A percentile compares a stretch with the other conserved stretches of the same genome.
phyloP scores from a whole-genome alignment of 2,113 vertebrate species.

The Arenaria interpres region DNA sequence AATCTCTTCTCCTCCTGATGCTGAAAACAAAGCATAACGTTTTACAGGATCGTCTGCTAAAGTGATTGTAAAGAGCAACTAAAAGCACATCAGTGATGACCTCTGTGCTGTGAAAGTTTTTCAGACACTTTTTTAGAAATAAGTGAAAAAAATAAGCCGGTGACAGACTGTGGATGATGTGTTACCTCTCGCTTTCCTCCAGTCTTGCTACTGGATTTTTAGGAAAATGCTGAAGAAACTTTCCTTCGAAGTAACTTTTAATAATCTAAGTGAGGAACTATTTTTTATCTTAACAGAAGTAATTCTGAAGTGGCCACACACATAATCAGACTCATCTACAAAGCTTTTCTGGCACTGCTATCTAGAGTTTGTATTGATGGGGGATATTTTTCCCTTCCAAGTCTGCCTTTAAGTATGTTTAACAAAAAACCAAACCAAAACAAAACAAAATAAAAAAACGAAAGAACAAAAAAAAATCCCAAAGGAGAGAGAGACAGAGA shows the following conservation, averaged over 20 bases:
- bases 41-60: constrained; percentile 19
- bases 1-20: not conserved
- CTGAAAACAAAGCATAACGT: not conserved
- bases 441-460: not conserved
- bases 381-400: constrained; percentile 7
- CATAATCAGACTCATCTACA: constrained; percentile 46
- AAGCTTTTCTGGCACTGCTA: constrained; percentile 55
- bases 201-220: not conserved
- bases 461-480: too few species aligned
- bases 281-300: constrained; percentile 54
- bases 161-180: not conserved
- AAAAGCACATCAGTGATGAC: not conserved
- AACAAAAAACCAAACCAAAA: not conserved
- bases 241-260: not conserved
- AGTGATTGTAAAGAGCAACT: constrained; percentile 4
- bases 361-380: constrained; percentile 50
- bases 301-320: constrained; percentile 61
- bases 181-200: not conserved
- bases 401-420: constrained; percentile 43
- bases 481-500: not conserved
- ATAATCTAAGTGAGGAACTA: not conserved
- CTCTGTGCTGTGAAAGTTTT: not conserved
- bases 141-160: not conserved
- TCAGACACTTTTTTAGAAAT: not conserved
- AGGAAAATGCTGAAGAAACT: constrained; percentile 7